Evolutionary conservation across 2,113 vertebrate genomes (phyloP), one percentile per base, ranked within the genome.

Genomic region (Chascanopsetta lugubris): DNA sequence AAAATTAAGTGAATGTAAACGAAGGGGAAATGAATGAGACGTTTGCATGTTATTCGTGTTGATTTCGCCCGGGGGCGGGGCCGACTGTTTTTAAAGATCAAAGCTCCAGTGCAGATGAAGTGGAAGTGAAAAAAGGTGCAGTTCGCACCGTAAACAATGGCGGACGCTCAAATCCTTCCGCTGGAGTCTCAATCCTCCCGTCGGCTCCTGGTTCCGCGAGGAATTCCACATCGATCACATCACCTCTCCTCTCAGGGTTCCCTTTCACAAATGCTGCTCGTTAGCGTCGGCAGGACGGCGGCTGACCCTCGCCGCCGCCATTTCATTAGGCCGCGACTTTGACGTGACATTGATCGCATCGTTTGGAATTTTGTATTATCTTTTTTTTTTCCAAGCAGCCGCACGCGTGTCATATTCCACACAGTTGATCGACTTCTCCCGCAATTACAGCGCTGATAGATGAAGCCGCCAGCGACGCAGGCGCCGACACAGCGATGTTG

Each of bases 281-380:
- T 77, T 60, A 61, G 63, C 58, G 48, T 69, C 56, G 61, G 65
- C 66, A 34, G 55, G 26, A 36, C 6, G 32, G 26, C 27, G 3
- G 9, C 1, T 61, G 61, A 73, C 70, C 70, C 60, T 61, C 34
- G 1, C 25, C 67, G 5, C 5, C 20, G 17, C n/a, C 0, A 32
- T 68, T 71, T 76, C 40, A 80, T 87, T 80, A 82, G 53, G 36
- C 8, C 8, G 0, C 25, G 82, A 63, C 85, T 75, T 82, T 75
- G 69, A 5, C 9, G 0, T 50, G 74, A 70, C 75, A 71, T 75
- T 83, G 80, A 79, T 64, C 4, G 5, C 58, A 72, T 68, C 61
- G 6, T 82, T 73, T 61, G 51, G 61, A 71, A n/a, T n/a, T n/a
- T 45, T 29, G 65, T 48, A 38, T 1, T 3, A 71, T 22, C 29